Conservation (phyloP, 2,888 invertebrate genomes). For the Sympetrum striolatum region DNA sequence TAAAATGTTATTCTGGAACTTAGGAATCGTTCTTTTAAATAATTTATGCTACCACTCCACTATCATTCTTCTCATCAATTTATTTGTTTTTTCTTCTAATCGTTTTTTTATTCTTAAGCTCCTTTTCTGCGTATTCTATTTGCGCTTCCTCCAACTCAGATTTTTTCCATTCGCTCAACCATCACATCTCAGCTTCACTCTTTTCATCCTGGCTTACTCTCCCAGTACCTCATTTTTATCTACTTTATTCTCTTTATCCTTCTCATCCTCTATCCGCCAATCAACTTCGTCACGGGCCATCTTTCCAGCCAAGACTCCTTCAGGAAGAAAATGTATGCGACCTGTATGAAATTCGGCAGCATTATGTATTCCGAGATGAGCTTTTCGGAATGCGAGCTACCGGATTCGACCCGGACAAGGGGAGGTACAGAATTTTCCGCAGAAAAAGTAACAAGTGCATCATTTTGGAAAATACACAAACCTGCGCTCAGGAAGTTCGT, state of each 20-base stretch:
- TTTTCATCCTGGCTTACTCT: too few species aligned
- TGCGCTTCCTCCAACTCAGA: too few species aligned
- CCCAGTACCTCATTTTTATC: too few species aligned
- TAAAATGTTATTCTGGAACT: too few species aligned
- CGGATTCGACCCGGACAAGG: not conserved
- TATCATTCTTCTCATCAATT: too few species aligned
- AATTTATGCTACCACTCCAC: too few species aligned
- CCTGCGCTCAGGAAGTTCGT: not conserved
- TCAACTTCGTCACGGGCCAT: not conserved
- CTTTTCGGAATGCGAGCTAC: not conserved
- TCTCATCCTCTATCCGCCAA: not conserved
- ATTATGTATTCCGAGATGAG: not conserved
- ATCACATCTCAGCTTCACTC: not conserved
- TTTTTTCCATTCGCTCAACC: too few species aligned
- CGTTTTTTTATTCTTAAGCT: too few species aligned
- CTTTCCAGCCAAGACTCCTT: not conserved
- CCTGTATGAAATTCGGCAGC: not conserved
- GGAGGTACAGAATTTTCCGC: not conserved
- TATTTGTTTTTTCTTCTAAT: too few species aligned
- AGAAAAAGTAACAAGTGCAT: not conserved
- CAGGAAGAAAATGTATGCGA: not conserved
- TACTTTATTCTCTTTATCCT: not conserved
- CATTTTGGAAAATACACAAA: not conserved
- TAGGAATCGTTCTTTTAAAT: too few species aligned
- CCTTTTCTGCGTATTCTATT: too few species aligned